Evolutionary conservation across 37 sponge, comb jelly and placozoan genomes (phyloP).

Genomic region (Ephydatia muelleri): DNA sequence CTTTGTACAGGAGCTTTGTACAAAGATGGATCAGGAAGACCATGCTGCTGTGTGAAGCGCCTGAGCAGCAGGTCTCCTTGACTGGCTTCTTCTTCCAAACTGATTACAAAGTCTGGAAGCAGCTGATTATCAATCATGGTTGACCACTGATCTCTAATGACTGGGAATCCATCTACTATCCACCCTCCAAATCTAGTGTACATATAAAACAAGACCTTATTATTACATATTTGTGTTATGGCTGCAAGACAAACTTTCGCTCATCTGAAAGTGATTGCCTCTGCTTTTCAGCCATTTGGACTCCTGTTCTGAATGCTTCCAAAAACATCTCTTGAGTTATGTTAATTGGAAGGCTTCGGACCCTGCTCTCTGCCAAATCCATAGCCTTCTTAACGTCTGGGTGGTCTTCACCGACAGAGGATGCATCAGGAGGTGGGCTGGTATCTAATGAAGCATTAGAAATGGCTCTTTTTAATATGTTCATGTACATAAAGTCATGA

Average conservation of each 20-base stretch:
- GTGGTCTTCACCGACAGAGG: slow-evolving; percentile 51
- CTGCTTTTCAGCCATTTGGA: slow-evolving; percentile 51
- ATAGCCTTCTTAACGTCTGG: slow-evolving; percentile 78
- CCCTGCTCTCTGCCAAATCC: slow-evolving; percentile 47
- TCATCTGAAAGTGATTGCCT: slow-evolving; percentile 4
- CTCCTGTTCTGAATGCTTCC: slow-evolving; percentile 55
- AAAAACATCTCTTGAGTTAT: slow-evolving; percentile 75
- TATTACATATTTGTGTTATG: not conserved
- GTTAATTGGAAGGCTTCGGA: not conserved
- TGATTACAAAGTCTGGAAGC: slow-evolving; percentile 87
- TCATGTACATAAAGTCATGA: no score
- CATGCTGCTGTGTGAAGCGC: slow-evolving; percentile 36
- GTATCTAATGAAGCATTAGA: not conserved
- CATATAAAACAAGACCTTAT: not conserved
- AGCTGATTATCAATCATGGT: slow-evolving; percentile 80
- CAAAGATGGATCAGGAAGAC: slow-evolving; percentile 32
- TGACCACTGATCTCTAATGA: slow-evolving; percentile 89
- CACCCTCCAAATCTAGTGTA: slow-evolving; percentile 88
- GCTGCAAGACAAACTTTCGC: slow-evolving; percentile 1
- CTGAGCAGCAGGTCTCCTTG: slow-evolving; percentile 36
- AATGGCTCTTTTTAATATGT: slow-evolving; percentile 18
- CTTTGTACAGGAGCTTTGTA: slow-evolving; percentile 4
- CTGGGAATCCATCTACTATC: slow-evolving; percentile 96
- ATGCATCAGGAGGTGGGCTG: not conserved
- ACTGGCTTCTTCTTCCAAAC: slow-evolving; percentile 59